A percentile compares a stretch with the other conserved stretches of the same genome.
Evolutionary conservation across 2,888 invertebrate genomes (phyloP).

Genomic region (Yponomeuta plumbellus): DNA sequence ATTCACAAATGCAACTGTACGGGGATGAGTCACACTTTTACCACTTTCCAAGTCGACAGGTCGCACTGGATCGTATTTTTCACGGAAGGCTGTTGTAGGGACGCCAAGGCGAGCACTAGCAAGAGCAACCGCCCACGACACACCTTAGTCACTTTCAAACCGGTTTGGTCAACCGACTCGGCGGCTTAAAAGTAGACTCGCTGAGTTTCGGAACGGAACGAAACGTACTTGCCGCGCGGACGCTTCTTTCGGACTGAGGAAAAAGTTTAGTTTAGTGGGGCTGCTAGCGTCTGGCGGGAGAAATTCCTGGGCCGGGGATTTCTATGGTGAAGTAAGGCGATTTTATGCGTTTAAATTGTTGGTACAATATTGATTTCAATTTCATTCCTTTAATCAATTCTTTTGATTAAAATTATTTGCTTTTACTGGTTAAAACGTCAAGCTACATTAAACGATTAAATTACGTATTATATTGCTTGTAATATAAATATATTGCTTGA

Average conservation of each 20-base stretch:
- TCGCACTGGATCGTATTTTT: constrained; percentile 9
- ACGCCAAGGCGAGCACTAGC: not conserved
- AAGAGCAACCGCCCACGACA: constrained; percentile 31
- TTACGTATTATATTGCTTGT: too few species aligned
- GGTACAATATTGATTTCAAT: too few species aligned
- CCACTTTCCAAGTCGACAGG: constrained; percentile 10
- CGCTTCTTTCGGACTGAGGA: constrained; percentile 41
- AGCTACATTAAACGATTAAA: too few species aligned
- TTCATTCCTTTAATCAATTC: too few species aligned
- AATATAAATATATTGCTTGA: too few species aligned
- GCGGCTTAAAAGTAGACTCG: constrained; percentile 62
- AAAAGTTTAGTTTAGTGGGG: constrained; percentile 34
- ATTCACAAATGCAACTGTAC: constrained; percentile 10
- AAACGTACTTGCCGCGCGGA: constrained; percentile 35
- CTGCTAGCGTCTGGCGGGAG: not conserved
- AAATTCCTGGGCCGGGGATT: not conserved
- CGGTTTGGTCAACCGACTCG: constrained; percentile 53
- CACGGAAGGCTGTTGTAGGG: constrained; percentile 7
- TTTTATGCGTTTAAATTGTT: too few species aligned
- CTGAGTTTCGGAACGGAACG: constrained; percentile 29
- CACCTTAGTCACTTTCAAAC: constrained; percentile 68
- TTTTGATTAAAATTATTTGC: too few species aligned
- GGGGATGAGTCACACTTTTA: constrained; percentile 14
- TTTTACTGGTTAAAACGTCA: too few species aligned
- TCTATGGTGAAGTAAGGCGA: not conserved